A percentile compares a stretch with the other conserved stretches of the same genome.
Evolutionary conservation across 1,140 invertebrate genomes (phyloP).

Genomic region (Oncopodura yosiiana): DNA sequence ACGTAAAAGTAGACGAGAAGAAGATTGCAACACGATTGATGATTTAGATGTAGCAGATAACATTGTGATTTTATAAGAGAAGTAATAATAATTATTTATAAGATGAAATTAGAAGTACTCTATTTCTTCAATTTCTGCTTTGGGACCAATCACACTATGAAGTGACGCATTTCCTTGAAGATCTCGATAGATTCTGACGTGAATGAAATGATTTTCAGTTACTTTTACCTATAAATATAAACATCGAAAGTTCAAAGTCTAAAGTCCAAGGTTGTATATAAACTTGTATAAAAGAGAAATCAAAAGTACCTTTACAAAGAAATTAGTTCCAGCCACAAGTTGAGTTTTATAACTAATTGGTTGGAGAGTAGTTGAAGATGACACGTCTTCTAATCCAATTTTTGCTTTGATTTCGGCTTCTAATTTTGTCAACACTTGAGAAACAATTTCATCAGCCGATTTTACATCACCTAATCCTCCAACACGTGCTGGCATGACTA

Average conservation of each 20-base stretch:
- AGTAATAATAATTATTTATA: background rate
- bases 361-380: background rate
- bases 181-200: conserved; percentile 24
- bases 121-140: conserved; percentile 19
- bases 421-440: conserved; percentile 7
- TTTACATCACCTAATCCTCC: conserved; percentile 24
- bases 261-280: background rate
- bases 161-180: conserved; percentile 19
- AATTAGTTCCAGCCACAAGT: conserved; percentile 31
- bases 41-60: too few relatives aligned
- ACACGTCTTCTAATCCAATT: too few relatives aligned
- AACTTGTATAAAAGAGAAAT: background rate
- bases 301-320: conserved; percentile 22
- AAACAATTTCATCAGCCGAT: conserved; percentile 15
- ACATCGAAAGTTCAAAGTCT: background rate
- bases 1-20: too few relatives aligned
- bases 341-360: conserved; percentile 27
- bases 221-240: conserved; percentile 2
- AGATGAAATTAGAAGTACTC: conserved; percentile 20
- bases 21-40: too few relatives aligned
- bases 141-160: conserved; percentile 14
- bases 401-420: conserved; percentile 9
- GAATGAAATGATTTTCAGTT: conserved; percentile 12
- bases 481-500: background rate
- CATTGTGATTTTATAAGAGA: background rate